Evolutionary conservation across 2,888 invertebrate species (phyloP).

Genomic region (Galeopsomyia nigrocyanea): DNA sequence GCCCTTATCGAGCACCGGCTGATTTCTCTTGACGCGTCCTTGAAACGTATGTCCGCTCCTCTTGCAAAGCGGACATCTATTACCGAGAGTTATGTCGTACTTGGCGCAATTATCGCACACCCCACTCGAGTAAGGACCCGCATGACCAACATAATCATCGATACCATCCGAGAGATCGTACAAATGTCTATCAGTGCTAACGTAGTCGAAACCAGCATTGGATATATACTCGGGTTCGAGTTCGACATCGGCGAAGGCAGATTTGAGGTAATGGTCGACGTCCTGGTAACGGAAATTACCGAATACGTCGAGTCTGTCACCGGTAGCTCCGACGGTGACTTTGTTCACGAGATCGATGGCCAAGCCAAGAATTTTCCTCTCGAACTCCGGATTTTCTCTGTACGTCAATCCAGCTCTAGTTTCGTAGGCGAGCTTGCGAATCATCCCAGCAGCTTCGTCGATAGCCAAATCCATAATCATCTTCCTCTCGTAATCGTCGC

Average conservation of each 20-base stretch:
- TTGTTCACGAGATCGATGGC: slow-evolving; percentile 46
- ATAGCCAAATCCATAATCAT: slow-evolving; percentile 44
- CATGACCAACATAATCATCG: slow-evolving; percentile 24
- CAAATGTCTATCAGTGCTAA: not conserved
- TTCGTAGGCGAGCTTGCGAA: slow-evolving; percentile 27
- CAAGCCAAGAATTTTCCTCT: slow-evolving; percentile 18
- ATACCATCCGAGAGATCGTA: slow-evolving; percentile 2
- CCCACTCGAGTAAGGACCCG: slow-evolving; percentile 13
- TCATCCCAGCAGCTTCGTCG: slow-evolving; percentile 42
- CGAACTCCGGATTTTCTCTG: slow-evolving; percentile 15
- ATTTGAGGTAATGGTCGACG: slow-evolving; percentile 34
- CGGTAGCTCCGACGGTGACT: slow-evolving; percentile 17
- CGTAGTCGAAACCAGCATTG: slow-evolving; percentile 40
- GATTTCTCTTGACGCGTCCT: slow-evolving; percentile 14
- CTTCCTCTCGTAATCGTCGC: slow-evolving; percentile 32
- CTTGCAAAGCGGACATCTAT: slow-evolving; percentile 33
- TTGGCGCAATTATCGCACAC: slow-evolving; percentile 29
- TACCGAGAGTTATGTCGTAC: slow-evolving; percentile 17
- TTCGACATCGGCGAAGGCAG: not conserved
- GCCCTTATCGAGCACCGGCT: not conserved
- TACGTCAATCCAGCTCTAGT: slow-evolving; percentile 8
- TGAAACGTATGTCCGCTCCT: not conserved
- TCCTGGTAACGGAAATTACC: slow-evolving; percentile 4
- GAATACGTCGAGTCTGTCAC: slow-evolving; percentile 12
- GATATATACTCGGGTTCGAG: not conserved